Conservation (phyloP, 2,797 vertebrate genomes). For the Lateolabrax maculatus region DNA sequence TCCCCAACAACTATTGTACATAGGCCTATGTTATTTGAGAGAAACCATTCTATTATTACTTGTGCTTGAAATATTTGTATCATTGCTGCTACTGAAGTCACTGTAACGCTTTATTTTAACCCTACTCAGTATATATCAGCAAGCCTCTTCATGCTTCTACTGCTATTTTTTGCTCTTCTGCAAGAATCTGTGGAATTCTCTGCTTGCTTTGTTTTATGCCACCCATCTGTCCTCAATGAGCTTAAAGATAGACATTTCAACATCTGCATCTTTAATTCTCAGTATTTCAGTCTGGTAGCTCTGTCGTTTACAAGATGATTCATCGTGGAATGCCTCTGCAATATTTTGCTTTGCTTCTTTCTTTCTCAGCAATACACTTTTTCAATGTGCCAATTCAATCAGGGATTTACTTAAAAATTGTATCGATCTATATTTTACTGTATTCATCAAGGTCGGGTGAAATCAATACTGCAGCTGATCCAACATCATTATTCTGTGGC, state of each 20-base stretch:
- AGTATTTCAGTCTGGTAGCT: neutral
- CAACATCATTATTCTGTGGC: neutral
- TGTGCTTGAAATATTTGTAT: no score
- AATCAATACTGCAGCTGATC: slow-evolving; percentile 36
- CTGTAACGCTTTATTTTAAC: no score
- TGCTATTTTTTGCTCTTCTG: neutral
- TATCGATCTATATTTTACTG: slow-evolving; percentile 38
- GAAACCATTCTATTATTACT: neutral
- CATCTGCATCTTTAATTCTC: neutral
- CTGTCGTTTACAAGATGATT: slow-evolving; percentile 1
- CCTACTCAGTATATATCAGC: no score
- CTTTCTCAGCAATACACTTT: neutral
- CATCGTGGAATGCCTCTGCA: neutral
- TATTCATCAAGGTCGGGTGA: slow-evolving; percentile 31
- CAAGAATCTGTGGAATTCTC: neutral
- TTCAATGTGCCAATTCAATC: slow-evolving; percentile 6
- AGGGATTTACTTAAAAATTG: slow-evolving; percentile 8
- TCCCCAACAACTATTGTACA: neutral
- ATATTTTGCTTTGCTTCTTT: neutral
- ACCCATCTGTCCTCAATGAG: neutral
- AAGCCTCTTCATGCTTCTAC: neutral
- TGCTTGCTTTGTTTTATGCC: no score
- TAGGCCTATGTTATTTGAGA: neutral
- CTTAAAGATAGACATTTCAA: neutral
- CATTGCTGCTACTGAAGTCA: neutral